These are phyloP conservation scores for Synodontis membranacea DNA, from an alignment of 2,113 vertebrate species.

Conservation along the genomic window DNA sequence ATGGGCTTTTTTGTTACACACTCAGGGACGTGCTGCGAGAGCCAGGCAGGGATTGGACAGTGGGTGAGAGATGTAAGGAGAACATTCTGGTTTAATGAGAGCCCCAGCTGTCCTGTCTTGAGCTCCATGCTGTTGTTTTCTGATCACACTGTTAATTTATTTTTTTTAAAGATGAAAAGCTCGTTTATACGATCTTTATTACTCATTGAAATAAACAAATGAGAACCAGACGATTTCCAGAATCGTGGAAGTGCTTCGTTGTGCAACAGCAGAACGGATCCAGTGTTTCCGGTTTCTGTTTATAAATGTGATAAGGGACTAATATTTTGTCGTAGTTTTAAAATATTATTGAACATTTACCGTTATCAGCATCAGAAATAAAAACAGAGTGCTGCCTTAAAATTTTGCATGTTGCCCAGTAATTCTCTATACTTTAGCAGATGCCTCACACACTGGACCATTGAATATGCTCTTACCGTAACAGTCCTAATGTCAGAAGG, in stretches of 20 bases:
- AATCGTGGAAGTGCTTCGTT: neutral
- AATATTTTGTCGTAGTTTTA: neutral
- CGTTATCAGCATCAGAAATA: neutral
- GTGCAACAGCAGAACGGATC: neutral
- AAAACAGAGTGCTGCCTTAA: neutral
- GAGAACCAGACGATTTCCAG: neutral
- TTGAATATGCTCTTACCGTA: neutral
- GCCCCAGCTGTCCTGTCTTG: conserved; percentile 30
- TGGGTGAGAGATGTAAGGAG: neutral
- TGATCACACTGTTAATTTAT: neutral
- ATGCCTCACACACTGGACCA: neutral
- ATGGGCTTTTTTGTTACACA: neutral
- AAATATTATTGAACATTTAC: neutral
- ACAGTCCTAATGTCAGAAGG: neutral
- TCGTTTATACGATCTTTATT: neutral
- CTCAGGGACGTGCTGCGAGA: conserved; percentile 19
- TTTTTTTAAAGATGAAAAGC: neutral
- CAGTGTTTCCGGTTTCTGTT: neutral
- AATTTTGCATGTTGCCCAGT: neutral
- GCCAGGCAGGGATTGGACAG: conserved; percentile 44
- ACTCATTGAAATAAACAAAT: neutral
- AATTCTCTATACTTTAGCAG: neutral
- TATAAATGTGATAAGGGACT: neutral
- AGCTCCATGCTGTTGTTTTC: conserved; percentile 31
- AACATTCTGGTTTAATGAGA: conserved; percentile 53